Conservation (phyloP, 2,888 invertebrate species). For the Acleris literana region DNA sequence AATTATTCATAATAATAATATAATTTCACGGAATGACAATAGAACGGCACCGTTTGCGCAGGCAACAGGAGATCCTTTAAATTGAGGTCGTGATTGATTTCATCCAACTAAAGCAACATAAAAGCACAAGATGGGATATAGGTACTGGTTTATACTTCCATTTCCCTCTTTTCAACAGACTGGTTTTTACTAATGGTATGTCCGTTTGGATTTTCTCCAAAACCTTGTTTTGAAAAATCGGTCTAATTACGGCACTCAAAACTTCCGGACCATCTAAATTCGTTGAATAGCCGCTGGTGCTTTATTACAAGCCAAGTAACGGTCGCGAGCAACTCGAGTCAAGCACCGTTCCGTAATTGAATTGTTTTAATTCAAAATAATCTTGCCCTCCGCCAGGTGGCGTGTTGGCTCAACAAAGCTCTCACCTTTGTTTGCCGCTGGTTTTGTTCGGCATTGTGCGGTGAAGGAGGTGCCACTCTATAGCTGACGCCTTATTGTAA, state of each 20-base stretch:
- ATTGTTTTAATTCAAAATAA: not conserved
- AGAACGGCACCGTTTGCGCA: no score
- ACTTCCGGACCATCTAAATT: not conserved
- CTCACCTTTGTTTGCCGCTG: constrained; percentile 7
- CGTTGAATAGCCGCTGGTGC: not conserved
- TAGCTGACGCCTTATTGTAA: constrained; percentile 6
- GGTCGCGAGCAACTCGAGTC: not conserved
- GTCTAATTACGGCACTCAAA: not conserved
- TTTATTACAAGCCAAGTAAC: not conserved
- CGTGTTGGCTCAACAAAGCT: constrained; percentile 14
- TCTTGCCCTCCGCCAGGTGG: constrained; percentile 17
- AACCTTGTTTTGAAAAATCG: not conserved
- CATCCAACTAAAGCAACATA: no score
- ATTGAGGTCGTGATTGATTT: no score
- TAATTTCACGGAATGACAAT: no score
- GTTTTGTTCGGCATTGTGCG: constrained; percentile 22
- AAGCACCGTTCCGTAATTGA: not conserved
- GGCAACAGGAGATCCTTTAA: no score
- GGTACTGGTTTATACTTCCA: no score
- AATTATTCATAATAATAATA: no score
- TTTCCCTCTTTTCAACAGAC: no score
- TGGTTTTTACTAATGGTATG: no score
- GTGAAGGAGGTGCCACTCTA: constrained; percentile 25
- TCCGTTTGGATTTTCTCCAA: no score
- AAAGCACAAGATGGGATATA: no score